A percentile compares a stretch with the other conserved stretches of the same genome.
Conservation (phyloP, 1,140 invertebrate species). For the Parasteatoda tepidariorum region DNA sequence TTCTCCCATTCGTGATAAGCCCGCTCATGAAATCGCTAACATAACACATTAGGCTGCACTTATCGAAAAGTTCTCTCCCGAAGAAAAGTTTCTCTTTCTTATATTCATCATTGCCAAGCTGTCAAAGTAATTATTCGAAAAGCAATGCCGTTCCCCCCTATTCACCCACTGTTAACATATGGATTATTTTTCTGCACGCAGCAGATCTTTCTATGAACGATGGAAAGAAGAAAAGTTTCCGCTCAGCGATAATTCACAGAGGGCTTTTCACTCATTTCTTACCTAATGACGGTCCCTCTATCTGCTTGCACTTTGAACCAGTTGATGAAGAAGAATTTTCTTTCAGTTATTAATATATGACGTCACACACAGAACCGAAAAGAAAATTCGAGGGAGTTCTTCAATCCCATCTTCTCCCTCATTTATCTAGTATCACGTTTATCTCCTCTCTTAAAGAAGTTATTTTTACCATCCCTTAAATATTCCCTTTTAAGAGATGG, state of each 20-base stretch:
- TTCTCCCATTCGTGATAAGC: conserved; percentile 36
- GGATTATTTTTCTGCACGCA: conserved; percentile 43
- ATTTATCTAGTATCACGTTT: conserved; percentile 40
- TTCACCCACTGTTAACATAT: conserved; percentile 53
- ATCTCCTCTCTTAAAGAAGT: conserved; percentile 46
- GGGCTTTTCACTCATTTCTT: conserved; percentile 39
- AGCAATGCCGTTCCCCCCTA: conserved; percentile 24
- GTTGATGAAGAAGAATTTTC: conserved; percentile 46
- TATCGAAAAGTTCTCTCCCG: conserved; percentile 42
- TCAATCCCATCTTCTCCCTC: conserved; percentile 13
- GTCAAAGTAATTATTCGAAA: conserved; percentile 58
- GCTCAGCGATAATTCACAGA: conserved; percentile 33
- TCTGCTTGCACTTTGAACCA: conserved; percentile 2
- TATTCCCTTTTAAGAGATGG: conserved; percentile 41
- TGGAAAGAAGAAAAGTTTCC: conserved; percentile 41
- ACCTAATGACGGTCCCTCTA: conserved; percentile 46
- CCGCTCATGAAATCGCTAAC: conserved; percentile 51
- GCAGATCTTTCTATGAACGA: conserved; percentile 35
- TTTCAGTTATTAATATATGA: conserved; percentile 49
- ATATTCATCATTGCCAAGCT: conserved; percentile 47
- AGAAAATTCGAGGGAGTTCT: conserved; percentile 1
- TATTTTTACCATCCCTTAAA: conserved; percentile 55
- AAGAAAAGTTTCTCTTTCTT: conserved; percentile 27
- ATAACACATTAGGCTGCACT: conserved; percentile 52
- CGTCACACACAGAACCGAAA: conserved; percentile 8